These are phyloP conservation scores for Corbicula japonica DNA, from an alignment of 2,888 invertebrate species.

Conservation along the genomic window DNA sequence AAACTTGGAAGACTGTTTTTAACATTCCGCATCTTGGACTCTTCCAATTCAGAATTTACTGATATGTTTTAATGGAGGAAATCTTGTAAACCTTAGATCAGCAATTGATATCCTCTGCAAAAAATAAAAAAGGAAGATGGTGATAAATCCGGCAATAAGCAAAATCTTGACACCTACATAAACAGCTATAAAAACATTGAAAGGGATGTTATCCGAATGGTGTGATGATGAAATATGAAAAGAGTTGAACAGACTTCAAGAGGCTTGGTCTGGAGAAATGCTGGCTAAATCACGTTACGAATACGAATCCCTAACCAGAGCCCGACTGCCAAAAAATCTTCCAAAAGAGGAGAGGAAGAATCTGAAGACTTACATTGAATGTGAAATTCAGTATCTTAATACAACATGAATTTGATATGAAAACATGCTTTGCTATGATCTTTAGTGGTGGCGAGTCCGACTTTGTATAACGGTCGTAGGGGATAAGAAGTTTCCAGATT, in stretches of 20 bases:
- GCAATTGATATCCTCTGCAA: conserved; percentile 18
- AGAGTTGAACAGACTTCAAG: conserved; percentile 32
- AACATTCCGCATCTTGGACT: no score
- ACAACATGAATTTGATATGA: conserved; percentile 1
- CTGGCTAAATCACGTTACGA: conserved; percentile 31
- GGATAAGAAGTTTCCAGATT: conserved; percentile 48
- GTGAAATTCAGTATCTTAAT: neutral
- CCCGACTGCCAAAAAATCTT: conserved; percentile 37
- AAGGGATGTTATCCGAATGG: conserved; percentile 29
- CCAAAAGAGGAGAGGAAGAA: conserved; percentile 29
- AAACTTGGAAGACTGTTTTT: conserved; percentile 39
- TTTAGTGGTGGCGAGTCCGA: conserved; percentile 44
- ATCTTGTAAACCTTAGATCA: conserved; percentile 7
- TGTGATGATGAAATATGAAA: conserved; percentile 29
- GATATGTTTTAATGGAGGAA: conserved; percentile 28
- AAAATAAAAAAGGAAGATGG: neutral
- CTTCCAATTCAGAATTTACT: conserved; percentile 2
- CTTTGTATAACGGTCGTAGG: conserved; percentile 54
- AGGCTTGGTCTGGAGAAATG: conserved; percentile 31
- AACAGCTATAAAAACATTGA: conserved; percentile 9
- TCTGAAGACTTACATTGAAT: conserved; percentile 31
- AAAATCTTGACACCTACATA: conserved; percentile 15
- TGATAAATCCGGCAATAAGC: conserved; percentile 41
- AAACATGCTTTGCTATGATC: conserved; percentile 43
- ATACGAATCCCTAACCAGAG: conserved; percentile 34